Evolutionary conservation across 2,797 vertebrate species (phyloP).

Genomic region (Chaetodon trifasciatus): DNA sequence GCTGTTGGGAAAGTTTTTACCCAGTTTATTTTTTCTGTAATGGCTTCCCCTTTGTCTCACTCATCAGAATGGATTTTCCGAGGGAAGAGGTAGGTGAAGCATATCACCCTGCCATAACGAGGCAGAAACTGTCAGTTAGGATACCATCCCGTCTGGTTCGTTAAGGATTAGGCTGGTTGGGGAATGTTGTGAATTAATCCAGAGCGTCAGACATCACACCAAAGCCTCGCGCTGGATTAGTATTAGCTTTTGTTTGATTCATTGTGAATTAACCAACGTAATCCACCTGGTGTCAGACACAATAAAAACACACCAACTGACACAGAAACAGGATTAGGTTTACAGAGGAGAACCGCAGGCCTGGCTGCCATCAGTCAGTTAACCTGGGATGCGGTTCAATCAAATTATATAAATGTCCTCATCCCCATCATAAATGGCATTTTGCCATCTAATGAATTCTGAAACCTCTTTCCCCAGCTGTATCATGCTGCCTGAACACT

Average conservation of each 20-base stretch:
- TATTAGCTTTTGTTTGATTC: slow-evolving; percentile 82
- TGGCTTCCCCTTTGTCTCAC: slow-evolving; percentile 74
- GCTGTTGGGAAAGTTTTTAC: slow-evolving; percentile 78
- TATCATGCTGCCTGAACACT: slow-evolving; percentile 5
- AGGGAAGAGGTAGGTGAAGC: slow-evolving; percentile 75
- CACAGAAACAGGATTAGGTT: slow-evolving; percentile 75
- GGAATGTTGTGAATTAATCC: slow-evolving; percentile 83
- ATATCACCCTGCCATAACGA: slow-evolving; percentile 78
- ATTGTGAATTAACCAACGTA: slow-evolving; percentile 80
- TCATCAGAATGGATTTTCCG: slow-evolving; percentile 77
- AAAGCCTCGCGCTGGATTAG: slow-evolving; percentile 80
- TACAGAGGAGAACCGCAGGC: slow-evolving; percentile 52
- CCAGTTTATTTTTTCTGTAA: slow-evolving; percentile 78
- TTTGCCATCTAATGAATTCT: slow-evolving; percentile 44
- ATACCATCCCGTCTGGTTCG: slow-evolving; percentile 77
- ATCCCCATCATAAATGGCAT: slow-evolving; percentile 40
- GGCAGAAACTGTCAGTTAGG: slow-evolving; percentile 80
- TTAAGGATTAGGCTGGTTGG: slow-evolving; percentile 83
- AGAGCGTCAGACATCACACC: slow-evolving; percentile 82
- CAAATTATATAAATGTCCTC: slow-evolving; percentile 64
- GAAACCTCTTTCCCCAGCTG: slow-evolving; percentile 29
- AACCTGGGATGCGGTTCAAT: slow-evolving; percentile 60
- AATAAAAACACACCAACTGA: slow-evolving; percentile 79
- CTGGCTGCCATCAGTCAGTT: slow-evolving; percentile 64
- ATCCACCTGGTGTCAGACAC: slow-evolving; percentile 85